Conservation (phyloP, 2,888 invertebrate species). For the Cosmia trapezina region DNA sequence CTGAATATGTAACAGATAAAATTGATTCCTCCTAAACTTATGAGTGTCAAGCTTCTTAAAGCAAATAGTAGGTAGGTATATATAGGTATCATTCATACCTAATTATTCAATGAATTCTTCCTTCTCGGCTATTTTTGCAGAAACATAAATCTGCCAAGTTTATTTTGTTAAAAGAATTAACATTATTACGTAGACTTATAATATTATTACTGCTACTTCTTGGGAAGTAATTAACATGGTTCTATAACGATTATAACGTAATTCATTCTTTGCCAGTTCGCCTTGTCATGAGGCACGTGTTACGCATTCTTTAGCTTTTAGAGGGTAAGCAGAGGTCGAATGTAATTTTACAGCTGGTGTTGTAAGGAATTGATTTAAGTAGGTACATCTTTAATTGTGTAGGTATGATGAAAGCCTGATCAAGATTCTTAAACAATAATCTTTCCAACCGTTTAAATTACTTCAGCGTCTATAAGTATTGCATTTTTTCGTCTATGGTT, state of each 20-base stretch:
- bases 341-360: background rate
- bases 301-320: constrained; percentile 4
- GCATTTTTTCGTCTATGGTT: too few species aligned
- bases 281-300: constrained; percentile 35
- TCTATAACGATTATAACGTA: constrained; percentile 37
- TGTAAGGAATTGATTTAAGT: background rate
- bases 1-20: background rate
- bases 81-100: background rate
- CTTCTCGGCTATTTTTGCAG: background rate
- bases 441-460: too few species aligned
- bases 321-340: background rate
- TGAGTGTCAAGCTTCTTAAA: background rate
- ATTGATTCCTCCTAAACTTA: too few species aligned
- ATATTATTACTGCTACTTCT: constrained; percentile 56
- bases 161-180: constrained; percentile 40
- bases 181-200: constrained; percentile 43
- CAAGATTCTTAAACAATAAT: too few species aligned
- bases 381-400: background rate
- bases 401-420: too few species aligned
- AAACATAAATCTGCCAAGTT: constrained; percentile 8
- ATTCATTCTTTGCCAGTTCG: constrained; percentile 27
- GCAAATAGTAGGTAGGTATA: background rate
- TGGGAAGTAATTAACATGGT: constrained; percentile 64
- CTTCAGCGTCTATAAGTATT: too few species aligned
- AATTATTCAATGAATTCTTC: background rate